These are phyloP conservation scores for Ptychodera flava DNA, from an alignment of 35 echinoderm and acorn worm genomes.

Conservation along the genomic window DNA sequence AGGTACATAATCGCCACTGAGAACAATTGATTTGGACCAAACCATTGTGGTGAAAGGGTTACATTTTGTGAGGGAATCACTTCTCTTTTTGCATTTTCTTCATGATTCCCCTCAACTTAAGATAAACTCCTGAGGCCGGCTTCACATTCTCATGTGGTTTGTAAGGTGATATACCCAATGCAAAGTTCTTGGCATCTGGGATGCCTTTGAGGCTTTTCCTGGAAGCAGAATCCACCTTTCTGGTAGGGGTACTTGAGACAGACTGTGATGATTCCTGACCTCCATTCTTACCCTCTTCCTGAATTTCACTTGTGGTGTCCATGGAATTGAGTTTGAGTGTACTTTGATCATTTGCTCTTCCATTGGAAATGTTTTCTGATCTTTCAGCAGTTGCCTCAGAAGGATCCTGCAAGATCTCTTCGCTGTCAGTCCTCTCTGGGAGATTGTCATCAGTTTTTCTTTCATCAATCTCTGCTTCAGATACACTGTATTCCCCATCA, in stretches of 20 bases:
- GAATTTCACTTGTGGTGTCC: background rate
- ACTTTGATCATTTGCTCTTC: background rate
- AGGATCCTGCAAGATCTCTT: background rate
- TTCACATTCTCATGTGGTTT: background rate
- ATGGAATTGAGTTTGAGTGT: background rate
- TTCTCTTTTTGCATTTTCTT: background rate
- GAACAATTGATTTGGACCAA: too few relatives aligned
- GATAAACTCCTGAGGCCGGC: background rate
- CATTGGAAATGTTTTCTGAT: background rate
- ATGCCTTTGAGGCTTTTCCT: background rate
- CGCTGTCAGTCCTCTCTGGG: background rate
- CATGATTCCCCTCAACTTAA: background rate
- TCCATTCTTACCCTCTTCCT: background rate
- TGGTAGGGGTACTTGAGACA: background rate
- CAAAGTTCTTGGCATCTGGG: background rate
- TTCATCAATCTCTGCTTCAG: background rate
- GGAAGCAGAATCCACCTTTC: background rate
- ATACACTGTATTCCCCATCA: too few relatives aligned
- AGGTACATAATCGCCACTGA: too few relatives aligned
- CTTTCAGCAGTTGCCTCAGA: background rate
- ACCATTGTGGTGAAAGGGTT: too few relatives aligned
- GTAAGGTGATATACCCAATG: background rate
- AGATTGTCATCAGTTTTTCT: background rate
- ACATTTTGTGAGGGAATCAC: too few relatives aligned
- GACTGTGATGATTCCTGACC: background rate